Evolutionary conservation across 2,888 invertebrate species (phyloP).

Genomic region (Apotomis turbidana): DNA sequence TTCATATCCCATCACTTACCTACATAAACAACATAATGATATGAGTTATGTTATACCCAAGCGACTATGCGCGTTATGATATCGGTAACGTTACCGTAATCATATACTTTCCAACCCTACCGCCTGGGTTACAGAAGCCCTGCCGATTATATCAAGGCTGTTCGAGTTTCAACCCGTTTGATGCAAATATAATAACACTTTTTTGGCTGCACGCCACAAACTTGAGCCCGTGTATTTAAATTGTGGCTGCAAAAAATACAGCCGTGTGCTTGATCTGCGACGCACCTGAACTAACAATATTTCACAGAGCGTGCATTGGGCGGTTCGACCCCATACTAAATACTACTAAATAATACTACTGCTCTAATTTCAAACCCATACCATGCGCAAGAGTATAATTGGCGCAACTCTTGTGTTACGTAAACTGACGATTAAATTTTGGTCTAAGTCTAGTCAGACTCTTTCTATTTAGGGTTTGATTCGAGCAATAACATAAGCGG

Average conservation of each 20-base stretch:
- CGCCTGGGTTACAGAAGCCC: constrained; percentile 29
- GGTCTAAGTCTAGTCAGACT: no score
- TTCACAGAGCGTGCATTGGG: constrained; percentile 13
- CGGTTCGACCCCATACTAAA: not conserved
- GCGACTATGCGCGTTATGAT: not conserved
- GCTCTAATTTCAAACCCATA: constrained; percentile 16
- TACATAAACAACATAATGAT: no score
- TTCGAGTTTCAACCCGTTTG: constrained; percentile 34
- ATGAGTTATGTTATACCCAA: no score
- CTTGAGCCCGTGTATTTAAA: constrained; percentile 37
- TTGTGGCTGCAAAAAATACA: constrained; percentile 39
- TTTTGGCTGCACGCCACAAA: constrained; percentile 40
- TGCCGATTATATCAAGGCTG: not conserved
- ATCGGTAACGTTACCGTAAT: not conserved
- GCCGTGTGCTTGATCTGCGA: constrained; percentile 36
- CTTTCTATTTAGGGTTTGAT: no score
- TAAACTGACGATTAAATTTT: no score
- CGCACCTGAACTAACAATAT: constrained; percentile 40
- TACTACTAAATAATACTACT: no score
- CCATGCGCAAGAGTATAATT: not conserved
- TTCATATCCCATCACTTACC: no score
- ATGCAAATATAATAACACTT: constrained; percentile 41
- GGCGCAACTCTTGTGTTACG: not conserved
- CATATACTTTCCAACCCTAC: constrained; percentile 3
- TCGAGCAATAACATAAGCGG: no score